Base-by-base conservation (phyloP, 2,888 invertebrate species). In the Sylvicola fuscatus region DNA sequence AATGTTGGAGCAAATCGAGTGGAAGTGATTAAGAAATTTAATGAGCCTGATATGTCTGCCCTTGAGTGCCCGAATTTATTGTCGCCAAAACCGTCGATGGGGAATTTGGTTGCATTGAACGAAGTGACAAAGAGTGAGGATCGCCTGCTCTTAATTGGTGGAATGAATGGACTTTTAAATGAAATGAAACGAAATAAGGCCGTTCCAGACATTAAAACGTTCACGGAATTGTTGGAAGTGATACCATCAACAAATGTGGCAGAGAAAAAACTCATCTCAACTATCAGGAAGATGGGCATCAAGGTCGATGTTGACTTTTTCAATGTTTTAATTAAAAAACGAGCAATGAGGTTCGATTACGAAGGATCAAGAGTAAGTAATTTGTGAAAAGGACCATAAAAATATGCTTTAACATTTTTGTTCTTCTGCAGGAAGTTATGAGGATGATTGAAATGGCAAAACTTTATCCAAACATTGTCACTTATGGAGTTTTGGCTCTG, bases 401-500 rank as follows among this genome's bases (percentile, higher is more conserved):
- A n/a, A n/a, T n/a, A n/a, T n/a, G n/a, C n/a, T n/a, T n/a, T n/a
- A n/a, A n/a, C n/a, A n/a, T n/a, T n/a, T n/a, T n/a, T n/a, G n/a
- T n/a, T n/a, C n/a, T 21, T 21, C 4, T 6, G 8, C 45, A 69
- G 62, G 66, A 65, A 44, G 69, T 77, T 1, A 54, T 66, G 36
- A 47, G 58, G 11, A 55, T 71, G 45, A 67, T 78, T 42, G 51
- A 60, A 38, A 60, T 61, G 13, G 68, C 68, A 34, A 60, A 56
- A 36, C 51, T 80, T 15, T 58, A 60, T 41, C 73, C 77, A 1
- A 72, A 89, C 54, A 65, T 87, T 44, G 66, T 82, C 45, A 92
- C 92, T 0, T 93, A 80, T 61, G 90, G 89, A 30, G 73, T 80
- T 2, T 55, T 93, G 39, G 79, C 92, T 1, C 56, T 89, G 47